Evolutionary conservation across 1,140 invertebrate genomes (phyloP), one percentile per base, ranked within the genome.

Genomic region (Yoshiicerus persimilis): DNA sequence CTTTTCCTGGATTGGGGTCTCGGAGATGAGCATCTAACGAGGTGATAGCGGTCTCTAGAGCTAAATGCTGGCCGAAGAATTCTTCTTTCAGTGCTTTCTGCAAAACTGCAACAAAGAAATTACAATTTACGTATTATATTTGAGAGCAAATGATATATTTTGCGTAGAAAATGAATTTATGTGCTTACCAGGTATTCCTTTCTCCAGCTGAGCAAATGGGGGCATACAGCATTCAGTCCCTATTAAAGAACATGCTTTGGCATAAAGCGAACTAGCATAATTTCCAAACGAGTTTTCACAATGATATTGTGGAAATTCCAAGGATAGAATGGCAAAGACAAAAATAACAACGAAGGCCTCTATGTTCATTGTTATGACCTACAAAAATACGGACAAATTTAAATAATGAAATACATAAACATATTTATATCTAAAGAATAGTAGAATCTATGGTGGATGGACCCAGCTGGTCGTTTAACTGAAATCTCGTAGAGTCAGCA

Each of bases 11-110:
- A 27, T 91, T 90, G 0, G 87, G 70, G 87, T 93, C 91, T 5
- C 87, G 83, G 20, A 93, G 64, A 88, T 93, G 92, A 20, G 91
- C 91, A 41, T 90, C 86, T 9, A 93, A 23, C 4, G 92, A 89
- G 8, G 89, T 91, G 13, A 91, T 25, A 13, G 92, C 91, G 25
- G 90, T 90, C 11, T 91, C 90, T 27, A 90, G 56, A 5, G 92
- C 93, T 9, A 94, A 86, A 84, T 92, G 93, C 84, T 93, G 93
- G 0, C 93, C 93, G 90, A 91, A 93, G 16, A 93, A 88, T 56
- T 90, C 84, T 38, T 62, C 32, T 1, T 88, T 32, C 38, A 88
- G 39, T 47, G 11, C 30, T 16, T 25, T 41, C 47, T 30, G 13
- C n/a, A 88, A 13, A 64, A 16, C 86, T 87, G 41, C 25, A 56